phyloP scores from a whole-genome alignment of 2,113 vertebrate genomes.

The Pedetes capensis region DNA sequence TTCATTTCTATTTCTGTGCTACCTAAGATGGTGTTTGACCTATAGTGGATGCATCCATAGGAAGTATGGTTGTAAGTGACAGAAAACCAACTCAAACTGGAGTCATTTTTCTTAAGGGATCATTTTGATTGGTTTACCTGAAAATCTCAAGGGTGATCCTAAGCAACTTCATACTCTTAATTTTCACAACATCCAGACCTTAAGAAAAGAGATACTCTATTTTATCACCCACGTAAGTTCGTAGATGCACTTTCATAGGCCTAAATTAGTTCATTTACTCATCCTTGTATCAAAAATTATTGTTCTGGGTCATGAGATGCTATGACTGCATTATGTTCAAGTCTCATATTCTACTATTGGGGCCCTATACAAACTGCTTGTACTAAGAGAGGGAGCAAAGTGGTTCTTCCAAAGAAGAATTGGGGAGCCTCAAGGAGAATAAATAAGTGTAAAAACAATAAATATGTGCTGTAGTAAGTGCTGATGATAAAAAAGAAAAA shows the following conservation, averaged over 20 bases:
- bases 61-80: background rate
- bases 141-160: background rate
- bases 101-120: background rate
- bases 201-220: background rate
- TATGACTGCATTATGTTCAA: background rate
- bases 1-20: background rate
- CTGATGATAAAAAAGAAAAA: background rate
- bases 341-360: background rate
- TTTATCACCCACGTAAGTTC: background rate
- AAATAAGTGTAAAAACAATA: slow-evolving; percentile 29
- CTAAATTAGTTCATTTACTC: background rate
- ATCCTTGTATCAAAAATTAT: background rate
- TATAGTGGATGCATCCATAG: background rate
- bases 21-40: background rate
- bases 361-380: background rate
- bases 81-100: background rate
- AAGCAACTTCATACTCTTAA: background rate
- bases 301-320: background rate
- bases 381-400: background rate
- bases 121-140: slow-evolving; percentile 15
- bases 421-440: background rate
- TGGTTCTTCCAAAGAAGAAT: background rate
- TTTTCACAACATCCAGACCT: background rate
- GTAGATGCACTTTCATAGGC: background rate
- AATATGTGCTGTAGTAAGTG: background rate